phyloP scores from a whole-genome alignment of 2,797 vertebrate species.

The Coregonus suidteri region DNA sequence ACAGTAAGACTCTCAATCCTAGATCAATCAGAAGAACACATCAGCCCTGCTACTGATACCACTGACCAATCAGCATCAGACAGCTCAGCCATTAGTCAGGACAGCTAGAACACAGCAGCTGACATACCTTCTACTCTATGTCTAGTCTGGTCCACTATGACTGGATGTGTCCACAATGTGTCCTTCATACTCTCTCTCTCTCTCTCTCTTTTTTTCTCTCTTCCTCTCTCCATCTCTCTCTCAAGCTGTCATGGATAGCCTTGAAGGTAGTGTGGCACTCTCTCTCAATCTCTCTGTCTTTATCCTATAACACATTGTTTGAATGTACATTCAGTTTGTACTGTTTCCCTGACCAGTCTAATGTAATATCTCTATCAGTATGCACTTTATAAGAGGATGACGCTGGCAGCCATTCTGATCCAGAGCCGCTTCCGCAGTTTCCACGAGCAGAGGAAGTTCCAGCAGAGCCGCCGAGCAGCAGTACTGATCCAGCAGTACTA shows the following conservation, averaged over 20 bases:
- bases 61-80: neutral
- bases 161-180: neutral
- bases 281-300: constrained; percentile 70
- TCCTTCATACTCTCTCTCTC: constrained; percentile 69
- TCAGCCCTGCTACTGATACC: neutral
- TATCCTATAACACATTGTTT: constrained; percentile 9
- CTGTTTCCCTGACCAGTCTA: constrained; percentile 5
- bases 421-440: constrained; percentile 99
- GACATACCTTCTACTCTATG: neutral
- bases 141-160: neutral
- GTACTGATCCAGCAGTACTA: constrained; percentile 99
- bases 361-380: constrained; percentile 84
- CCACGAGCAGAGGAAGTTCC: constrained; percentile 96
- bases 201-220: constrained; percentile 61
- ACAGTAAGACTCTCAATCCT: constrained; percentile 43
- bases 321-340: neutral
- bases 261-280: constrained; percentile 43
- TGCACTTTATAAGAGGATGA: constrained; percentile 99
- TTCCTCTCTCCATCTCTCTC: constrained; percentile 45
- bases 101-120: neutral
- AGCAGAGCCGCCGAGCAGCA: constrained; percentile 95
- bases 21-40: neutral
- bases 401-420: constrained; percentile 98
- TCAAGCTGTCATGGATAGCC: constrained; percentile 40
- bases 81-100: neutral